Conservation (phyloP, 2,113 vertebrate species). For the Datnioides undecimradiatus region DNA sequence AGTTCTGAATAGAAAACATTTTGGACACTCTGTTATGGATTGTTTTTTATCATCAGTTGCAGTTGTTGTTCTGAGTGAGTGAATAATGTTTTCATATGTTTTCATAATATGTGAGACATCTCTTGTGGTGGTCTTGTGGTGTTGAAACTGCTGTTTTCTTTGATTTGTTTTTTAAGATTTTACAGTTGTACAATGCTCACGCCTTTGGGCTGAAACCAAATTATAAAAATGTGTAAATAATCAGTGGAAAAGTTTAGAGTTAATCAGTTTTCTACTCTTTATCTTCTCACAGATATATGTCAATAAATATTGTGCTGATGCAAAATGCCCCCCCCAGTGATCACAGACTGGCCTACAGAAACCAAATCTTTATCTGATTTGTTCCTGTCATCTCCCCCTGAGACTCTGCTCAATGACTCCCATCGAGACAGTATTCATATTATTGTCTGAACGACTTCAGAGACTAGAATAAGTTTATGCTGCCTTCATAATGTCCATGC, state of each 20-base stretch:
- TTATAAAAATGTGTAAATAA: neutral
- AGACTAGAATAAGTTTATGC: conserved; percentile 69
- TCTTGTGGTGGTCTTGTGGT: neutral
- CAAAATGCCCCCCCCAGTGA: conserved; percentile 15
- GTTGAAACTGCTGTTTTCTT: neutral
- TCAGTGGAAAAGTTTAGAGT: neutral
- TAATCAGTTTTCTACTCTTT: neutral
- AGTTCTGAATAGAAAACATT: neutral
- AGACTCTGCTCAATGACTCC: conserved; percentile 41
- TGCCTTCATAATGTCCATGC: conserved; percentile 65
- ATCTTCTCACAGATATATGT: neutral
- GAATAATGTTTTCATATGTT: neutral
- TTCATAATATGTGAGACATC: neutral
- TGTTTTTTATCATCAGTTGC: neutral
- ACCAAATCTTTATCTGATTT: conserved; percentile 51
- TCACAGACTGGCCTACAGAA: conserved; percentile 21
- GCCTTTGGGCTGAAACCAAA: neutral
- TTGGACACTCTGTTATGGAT: neutral
- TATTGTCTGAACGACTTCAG: conserved; percentile 62
- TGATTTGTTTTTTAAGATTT: neutral
- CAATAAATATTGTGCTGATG: conserved; percentile 1
- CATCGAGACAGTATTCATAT: conserved; percentile 57
- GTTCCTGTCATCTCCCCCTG: conserved; percentile 31
- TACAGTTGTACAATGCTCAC: neutral
- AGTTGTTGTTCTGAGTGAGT: neutral